Percentiles rank a stretch among this genome's conserved stretches.
phyloP scores from a whole-genome alignment of 2,797 vertebrate species.

The Liasis olivaceus region DNA sequence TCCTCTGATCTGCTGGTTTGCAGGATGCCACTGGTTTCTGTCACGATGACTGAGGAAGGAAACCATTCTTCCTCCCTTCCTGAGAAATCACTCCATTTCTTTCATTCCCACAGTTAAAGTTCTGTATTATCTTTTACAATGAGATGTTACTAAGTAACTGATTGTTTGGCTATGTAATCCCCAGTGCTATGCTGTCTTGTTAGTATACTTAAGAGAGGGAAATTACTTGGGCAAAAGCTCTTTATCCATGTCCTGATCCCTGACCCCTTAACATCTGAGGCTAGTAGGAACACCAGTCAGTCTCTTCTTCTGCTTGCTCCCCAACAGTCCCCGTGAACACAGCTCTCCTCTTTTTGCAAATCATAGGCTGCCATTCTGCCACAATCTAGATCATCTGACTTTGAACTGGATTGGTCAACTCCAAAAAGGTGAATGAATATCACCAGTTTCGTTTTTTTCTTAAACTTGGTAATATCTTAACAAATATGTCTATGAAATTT shows the following conservation, averaged over 20 bases:
- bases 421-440: background rate
- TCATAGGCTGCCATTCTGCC: background rate
- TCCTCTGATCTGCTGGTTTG: background rate
- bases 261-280: background rate
- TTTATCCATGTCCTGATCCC: background rate
- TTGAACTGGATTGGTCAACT: background rate
- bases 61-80: background rate
- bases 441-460: background rate
- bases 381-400: background rate
- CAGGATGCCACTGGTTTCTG: background rate
- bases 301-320: background rate
- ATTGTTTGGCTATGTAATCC: background rate
- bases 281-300: background rate
- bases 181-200: background rate
- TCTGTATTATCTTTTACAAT: background rate
- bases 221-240: background rate
- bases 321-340: background rate
- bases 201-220: background rate
- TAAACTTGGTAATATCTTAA: background rate
- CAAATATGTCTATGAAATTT: background rate
- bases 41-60: background rate
- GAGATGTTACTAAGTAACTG: background rate
- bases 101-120: background rate
- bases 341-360: background rate
- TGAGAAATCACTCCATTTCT: background rate